Evolutionary conservation across 2,888 invertebrate species (phyloP), one percentile per base, ranked within the genome.

Genomic region (Erebia ligea): DNA sequence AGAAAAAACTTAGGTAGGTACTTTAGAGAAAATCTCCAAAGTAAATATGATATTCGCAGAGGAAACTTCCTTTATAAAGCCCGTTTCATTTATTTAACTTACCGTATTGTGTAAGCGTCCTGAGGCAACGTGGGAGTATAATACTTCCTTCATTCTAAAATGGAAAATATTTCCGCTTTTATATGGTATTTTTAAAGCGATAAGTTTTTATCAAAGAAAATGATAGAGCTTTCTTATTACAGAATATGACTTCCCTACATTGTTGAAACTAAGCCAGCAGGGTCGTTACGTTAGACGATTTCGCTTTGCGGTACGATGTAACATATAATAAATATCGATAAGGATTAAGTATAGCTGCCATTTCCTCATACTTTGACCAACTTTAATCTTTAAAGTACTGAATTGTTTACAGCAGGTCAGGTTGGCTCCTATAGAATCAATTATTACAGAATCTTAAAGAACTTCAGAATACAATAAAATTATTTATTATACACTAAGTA

Each of bases 41-140:
- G 17, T 52, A 50, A 50, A 17, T 50, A 50, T 63, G 3, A 63
- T 17, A 42, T 61, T 52, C 10, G 63, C 21, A 45, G 11, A n/a
- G 62, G 34, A 56, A 65, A 19, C 40, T 17, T 42, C 17, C 61
- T 19, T 13, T 54, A 65, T 65, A 56, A 56, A 65, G n/a, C 56
- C 25, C n/a, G 9, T 64, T 64, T 52, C 21, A 54, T 68, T 68
- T 34, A 54, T 56, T 56, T 67, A 56, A 45, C 40, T 68, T 19
- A 61, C 61, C n/a, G 50, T n/a, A 34, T 11, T 19, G 19, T 45
- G 57, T 56, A 57, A 57, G 63, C 63, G 68, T 64, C 9, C 48
- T 40, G 40, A 58, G 63, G 57, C 58, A 25, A 11, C 64, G 58
- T 64, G 57, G 69, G 64, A 57, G 48, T 58, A 58, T 58, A 57